Conservation (phyloP, 1,140 invertebrate species). For the Microplitis mediator region DNA sequence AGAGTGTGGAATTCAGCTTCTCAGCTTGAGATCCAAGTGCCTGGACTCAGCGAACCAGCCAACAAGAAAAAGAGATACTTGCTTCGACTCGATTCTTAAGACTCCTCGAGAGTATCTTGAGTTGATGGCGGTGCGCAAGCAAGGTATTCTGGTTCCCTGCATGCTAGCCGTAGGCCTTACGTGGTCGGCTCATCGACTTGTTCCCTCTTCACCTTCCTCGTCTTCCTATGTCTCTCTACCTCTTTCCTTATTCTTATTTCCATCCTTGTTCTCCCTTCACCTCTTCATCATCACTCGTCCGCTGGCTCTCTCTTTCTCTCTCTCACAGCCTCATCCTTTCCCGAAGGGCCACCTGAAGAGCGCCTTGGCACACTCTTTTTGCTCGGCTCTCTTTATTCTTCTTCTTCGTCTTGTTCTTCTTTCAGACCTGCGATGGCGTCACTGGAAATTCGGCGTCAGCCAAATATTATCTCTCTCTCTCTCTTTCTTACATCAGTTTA, state of each 20-base stretch:
- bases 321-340: not conserved
- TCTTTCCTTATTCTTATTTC: not conserved
- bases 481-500: not conserved
- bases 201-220: not conserved
- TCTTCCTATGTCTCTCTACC: not conserved
- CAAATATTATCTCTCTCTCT: too few relatives aligned
- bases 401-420: not conserved
- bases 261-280: slow-evolving; percentile 11
- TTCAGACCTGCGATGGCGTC: not conserved
- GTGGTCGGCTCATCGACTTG: slow-evolving; percentile 29
- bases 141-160: slow-evolving; percentile 55
- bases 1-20: slow-evolving; percentile 57
- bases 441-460: slow-evolving; percentile 23
- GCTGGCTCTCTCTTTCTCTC: not conserved
- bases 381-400: not conserved
- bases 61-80: not conserved
- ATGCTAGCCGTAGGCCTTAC: slow-evolving; percentile 57
- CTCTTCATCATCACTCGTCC: slow-evolving; percentile 23
- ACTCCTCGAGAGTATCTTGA: slow-evolving; percentile 16
- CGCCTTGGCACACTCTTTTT: slow-evolving; percentile 1
- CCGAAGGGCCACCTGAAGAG: slow-evolving; percentile 26
- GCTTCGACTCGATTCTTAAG: slow-evolving; percentile 42
- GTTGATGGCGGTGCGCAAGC: slow-evolving; percentile 44
- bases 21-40: slow-evolving; percentile 49
- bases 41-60: slow-evolving; percentile 28